These are phyloP conservation scores for Anthopleura sola DNA, from an alignment of 64 coral and sea anemone species.

Conservation along the genomic window DNA sequence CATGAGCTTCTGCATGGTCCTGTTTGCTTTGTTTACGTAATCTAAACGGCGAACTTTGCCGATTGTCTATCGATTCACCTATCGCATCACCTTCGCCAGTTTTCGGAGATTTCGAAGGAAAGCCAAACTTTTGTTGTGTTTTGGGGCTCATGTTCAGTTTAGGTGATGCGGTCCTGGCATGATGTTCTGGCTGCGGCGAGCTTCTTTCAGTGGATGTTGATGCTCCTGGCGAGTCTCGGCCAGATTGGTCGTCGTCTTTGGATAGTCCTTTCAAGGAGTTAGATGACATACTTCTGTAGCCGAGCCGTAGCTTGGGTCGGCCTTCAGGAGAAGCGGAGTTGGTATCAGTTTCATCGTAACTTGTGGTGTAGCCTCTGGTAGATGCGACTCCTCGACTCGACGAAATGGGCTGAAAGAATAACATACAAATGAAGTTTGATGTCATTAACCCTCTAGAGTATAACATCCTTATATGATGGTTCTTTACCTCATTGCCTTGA, in stretches of 20 bases:
- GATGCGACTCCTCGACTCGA: conserved; percentile 5
- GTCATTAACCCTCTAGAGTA: background rate
- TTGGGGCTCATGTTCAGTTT: conserved; percentile 3
- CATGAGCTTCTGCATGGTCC: background rate
- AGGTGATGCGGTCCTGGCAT: background rate
- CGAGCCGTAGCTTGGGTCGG: conserved; percentile 48
- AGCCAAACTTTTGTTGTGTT: conserved; percentile 3
- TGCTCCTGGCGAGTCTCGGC: background rate
- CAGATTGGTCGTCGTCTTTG: conserved; percentile 15
- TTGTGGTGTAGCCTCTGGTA: background rate
- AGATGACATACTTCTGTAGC: conserved; percentile 48
- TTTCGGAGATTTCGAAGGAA: conserved; percentile 3
- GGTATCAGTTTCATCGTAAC: conserved; percentile 21
- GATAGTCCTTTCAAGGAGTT: conserved; percentile 33
- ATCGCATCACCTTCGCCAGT: conserved; percentile 23
- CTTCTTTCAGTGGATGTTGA: background rate
- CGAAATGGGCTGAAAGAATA: background rate
- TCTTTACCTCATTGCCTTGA: conserved; percentile 63
- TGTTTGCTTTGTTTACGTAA: conserved; percentile 3
- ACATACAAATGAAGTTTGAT: background rate
- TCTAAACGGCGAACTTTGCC: conserved; percentile 28
- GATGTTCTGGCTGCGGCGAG: conserved; percentile 13
- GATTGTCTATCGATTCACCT: conserved; percentile 43
- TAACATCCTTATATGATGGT: background rate
- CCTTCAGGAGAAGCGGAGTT: conserved; percentile 12